Evolutionary conservation across 2,888 invertebrate species (phyloP).

Genomic region (Ormyrus rosae): DNA sequence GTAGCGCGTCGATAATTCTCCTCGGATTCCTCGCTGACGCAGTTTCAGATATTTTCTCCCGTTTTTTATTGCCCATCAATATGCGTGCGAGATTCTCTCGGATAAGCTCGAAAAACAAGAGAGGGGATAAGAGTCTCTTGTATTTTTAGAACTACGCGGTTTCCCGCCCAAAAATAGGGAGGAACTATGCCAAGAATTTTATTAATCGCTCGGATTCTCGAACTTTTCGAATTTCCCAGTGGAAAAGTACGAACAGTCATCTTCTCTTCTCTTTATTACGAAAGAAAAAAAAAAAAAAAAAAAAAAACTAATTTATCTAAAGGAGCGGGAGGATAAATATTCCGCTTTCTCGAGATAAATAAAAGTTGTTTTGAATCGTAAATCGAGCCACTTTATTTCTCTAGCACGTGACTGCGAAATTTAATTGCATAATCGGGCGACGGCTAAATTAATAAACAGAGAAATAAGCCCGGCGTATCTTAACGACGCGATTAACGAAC

Average conservation of each 20-base stretch:
- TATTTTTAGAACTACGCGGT: slow-evolving; percentile 35
- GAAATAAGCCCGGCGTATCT: too few species aligned
- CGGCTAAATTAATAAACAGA: too few species aligned
- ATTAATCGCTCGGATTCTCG: not conserved
- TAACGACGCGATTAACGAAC: slow-evolving; percentile 26
- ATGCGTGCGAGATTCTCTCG: too few species aligned
- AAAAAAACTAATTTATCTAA: too few species aligned
- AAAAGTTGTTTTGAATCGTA: too few species aligned
- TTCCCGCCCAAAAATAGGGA: slow-evolving; percentile 10
- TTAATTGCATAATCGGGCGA: too few species aligned
- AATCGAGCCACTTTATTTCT: too few species aligned
- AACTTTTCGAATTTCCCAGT: not conserved
- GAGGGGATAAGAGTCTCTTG: slow-evolving; percentile 7
- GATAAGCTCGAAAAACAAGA: slow-evolving; percentile 9
- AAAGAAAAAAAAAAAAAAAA: too few species aligned
- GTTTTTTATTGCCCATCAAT: not conserved
- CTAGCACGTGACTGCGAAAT: too few species aligned
- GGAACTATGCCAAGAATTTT: slow-evolving; percentile 23
- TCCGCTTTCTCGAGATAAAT: too few species aligned
- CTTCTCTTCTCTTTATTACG: too few species aligned
- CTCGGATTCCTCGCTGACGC: slow-evolving; percentile 6
- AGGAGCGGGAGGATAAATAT: too few species aligned
- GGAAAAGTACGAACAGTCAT: slow-evolving; percentile 4
- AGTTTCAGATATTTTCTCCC: slow-evolving; percentile 7
- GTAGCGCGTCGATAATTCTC: not conserved